These are phyloP conservation scores for Onychorhynchus coronatus DNA, from an alignment of 2,113 vertebrate genomes.

Conservation along the genomic window DNA sequence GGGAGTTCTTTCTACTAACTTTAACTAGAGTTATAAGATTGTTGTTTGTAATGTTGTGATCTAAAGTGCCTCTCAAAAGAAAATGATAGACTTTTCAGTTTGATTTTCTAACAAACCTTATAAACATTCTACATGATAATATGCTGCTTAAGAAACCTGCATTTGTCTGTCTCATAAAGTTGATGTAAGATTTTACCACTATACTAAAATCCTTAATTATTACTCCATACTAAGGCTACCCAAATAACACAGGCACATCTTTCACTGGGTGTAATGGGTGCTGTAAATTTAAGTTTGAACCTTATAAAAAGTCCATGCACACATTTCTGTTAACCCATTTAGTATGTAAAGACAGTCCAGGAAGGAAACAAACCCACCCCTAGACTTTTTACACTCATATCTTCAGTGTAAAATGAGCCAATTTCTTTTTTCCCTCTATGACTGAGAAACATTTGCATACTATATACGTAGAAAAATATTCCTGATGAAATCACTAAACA, in stretches of 20 bases:
- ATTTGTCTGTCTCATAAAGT: constrained; percentile 9
- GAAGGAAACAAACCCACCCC: background rate
- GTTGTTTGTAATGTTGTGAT: background rate
- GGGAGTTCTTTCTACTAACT: background rate
- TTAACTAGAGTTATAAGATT: background rate
- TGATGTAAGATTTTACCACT: constrained; percentile 31
- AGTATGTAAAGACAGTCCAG: background rate
- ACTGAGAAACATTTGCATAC: background rate
- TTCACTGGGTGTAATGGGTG: background rate
- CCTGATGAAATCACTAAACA: background rate
- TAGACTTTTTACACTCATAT: background rate
- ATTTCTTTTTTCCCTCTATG: background rate
- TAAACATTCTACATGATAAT: background rate
- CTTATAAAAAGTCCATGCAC: background rate
- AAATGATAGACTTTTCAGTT: background rate
- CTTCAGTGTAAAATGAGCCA: background rate
- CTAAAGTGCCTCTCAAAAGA: background rate
- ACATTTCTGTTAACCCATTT: background rate
- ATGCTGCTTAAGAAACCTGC: background rate
- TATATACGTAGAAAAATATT: background rate
- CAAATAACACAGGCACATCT: background rate
- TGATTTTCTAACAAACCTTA: background rate
- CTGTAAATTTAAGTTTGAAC: background rate
- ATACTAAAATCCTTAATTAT: constrained; percentile 37
- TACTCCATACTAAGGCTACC: background rate